A percentile compares a stretch with the other conserved stretches of the same genome.
These are phyloP conservation scores for Akabosia matsudoensis DNA, from an alignment of 1,140 invertebrate species.

Conservation along the genomic window DNA sequence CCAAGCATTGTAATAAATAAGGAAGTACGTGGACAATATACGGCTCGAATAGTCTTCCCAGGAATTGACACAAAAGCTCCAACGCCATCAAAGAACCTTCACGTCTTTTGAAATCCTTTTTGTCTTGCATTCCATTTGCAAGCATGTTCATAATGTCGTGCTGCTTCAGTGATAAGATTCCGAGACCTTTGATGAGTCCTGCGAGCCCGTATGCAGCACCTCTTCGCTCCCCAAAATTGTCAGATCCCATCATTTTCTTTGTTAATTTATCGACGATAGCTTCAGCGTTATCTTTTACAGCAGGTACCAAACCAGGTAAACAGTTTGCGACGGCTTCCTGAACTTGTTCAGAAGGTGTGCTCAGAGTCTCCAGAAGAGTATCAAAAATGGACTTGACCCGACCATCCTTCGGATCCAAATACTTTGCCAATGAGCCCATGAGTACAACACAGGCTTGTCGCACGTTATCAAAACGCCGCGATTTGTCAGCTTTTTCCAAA, in stretches of 20 bases:
- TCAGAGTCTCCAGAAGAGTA: slow-evolving; percentile 83
- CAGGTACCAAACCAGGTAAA: slow-evolving; percentile 85
- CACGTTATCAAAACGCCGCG: slow-evolving; percentile 84
- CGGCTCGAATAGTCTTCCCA: slow-evolving; percentile 95
- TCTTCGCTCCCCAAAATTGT: slow-evolving; percentile 84
- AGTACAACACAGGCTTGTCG: slow-evolving; percentile 93
- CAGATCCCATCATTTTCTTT: slow-evolving; percentile 81
- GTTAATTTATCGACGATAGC: slow-evolving; percentile 83
- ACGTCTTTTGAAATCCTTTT: slow-evolving; percentile 87
- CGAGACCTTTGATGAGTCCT: slow-evolving; percentile 90
- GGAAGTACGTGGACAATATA: slow-evolving; percentile 97
- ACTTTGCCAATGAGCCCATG: slow-evolving; percentile 91
- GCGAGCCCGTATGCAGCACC: slow-evolving; percentile 86
- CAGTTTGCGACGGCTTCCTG: slow-evolving; percentile 98
- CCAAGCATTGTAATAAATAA: slow-evolving; percentile 91
- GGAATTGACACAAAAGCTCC: slow-evolving; percentile 92
- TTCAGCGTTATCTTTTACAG: slow-evolving; percentile 84
- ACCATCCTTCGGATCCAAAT: slow-evolving; percentile 85
- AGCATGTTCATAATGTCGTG: slow-evolving; percentile 92
- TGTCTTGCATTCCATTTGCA: slow-evolving; percentile 92
- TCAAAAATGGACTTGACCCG: slow-evolving; percentile 87
- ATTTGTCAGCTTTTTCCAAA: slow-evolving; percentile 83
- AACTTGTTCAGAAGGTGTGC: slow-evolving; percentile 94
- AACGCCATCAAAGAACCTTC: slow-evolving; percentile 96
- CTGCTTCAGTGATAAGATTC: slow-evolving; percentile 91